Conservation (phyloP, 1,140 invertebrate genomes). For the Teleogryllus occipitalis region DNA sequence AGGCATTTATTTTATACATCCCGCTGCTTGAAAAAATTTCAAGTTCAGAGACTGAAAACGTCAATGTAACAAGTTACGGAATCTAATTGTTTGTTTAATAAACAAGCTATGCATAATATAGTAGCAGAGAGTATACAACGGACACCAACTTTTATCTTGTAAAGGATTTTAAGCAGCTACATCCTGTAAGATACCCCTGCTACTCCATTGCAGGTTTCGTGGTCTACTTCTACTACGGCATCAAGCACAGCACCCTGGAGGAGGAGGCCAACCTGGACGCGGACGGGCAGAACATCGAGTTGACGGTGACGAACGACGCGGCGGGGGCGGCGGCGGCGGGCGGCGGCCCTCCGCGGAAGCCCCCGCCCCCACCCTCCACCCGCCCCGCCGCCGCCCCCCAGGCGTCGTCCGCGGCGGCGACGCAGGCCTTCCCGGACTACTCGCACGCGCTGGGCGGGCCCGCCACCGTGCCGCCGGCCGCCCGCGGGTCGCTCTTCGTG, state of each 20-base stretch:
- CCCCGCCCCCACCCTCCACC: conserved; percentile 32
- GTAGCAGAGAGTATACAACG: too few species aligned
- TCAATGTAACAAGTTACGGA: too few species aligned
- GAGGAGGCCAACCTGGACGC: conserved; percentile 45
- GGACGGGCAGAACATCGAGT: conserved; percentile 30
- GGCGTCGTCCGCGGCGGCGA: neutral
- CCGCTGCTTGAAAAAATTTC: too few species aligned
- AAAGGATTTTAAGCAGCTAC: too few species aligned
- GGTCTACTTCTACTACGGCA: conserved; percentile 88
- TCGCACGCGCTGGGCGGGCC: neutral
- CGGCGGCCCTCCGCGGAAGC: conserved; percentile 19
- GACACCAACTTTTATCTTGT: too few species aligned
- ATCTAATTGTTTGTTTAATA: too few species aligned
- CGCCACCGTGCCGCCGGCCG: conserved; percentile 27
- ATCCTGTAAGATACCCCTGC: too few species aligned
- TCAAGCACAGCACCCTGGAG: conserved; percentile 74
- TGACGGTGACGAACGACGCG: conserved; percentile 27
- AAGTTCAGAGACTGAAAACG: too few species aligned
- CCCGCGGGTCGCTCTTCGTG: conserved; percentile 38
- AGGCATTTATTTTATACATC: too few species aligned
- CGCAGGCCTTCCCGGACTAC: neutral
- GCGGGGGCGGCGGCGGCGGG: neutral
- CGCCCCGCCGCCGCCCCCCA: conserved; percentile 38
- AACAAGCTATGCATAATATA: too few species aligned
- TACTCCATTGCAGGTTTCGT: conserved; percentile 64